Evolutionary conservation across 2,797 vertebrate genomes (phyloP), one percentile per base, ranked within the genome.

Genomic region (Chrosomus eos): DNA sequence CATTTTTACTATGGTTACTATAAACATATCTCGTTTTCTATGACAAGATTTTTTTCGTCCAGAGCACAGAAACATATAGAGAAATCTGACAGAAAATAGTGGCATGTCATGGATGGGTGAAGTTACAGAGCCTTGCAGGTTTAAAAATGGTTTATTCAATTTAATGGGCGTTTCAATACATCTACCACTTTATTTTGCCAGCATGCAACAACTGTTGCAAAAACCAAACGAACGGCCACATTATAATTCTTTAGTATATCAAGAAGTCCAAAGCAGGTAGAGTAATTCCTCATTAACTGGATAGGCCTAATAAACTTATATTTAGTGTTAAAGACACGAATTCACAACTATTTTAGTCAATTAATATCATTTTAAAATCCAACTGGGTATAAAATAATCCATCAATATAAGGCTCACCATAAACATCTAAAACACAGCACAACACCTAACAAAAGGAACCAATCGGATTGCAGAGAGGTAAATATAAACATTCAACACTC

Each of bases 81-180:
- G 2, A 28, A 16, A 64, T 64, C 13, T 31, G 26, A 64, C 60
- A 31, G 7, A 31, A 64, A 64, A 43, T 13, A 16, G n/a, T 45
- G 38, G 23, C 8, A 38, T 26, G 40, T 68, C 19, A 38, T 23
- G 33, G 31, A 68, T 68, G 66, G 31, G 18, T 36, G 14, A 73
- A 31, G 43, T 73, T 73, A 51, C 43, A 51, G 18, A n/a, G 28
- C 4, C 48, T 33, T 76, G 31, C 4, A n/a, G 48, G 33, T 81
- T 43, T 58, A 26, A 81, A 68, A 71, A 58, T 5, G 36, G 33
- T 81, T 81, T 81, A 72, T 81, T 81, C 26, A 43, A 58, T 3
- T 40, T 43, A 43, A 51, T 43, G 48, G n/a, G 16, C 1, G 23
- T 68, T 53, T 67, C 7, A 80, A 7, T 68, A 80, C 64, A 80